phyloP scores from a whole-genome alignment of 2,797 vertebrate genomes.

The Fistularia tabacaria region DNA sequence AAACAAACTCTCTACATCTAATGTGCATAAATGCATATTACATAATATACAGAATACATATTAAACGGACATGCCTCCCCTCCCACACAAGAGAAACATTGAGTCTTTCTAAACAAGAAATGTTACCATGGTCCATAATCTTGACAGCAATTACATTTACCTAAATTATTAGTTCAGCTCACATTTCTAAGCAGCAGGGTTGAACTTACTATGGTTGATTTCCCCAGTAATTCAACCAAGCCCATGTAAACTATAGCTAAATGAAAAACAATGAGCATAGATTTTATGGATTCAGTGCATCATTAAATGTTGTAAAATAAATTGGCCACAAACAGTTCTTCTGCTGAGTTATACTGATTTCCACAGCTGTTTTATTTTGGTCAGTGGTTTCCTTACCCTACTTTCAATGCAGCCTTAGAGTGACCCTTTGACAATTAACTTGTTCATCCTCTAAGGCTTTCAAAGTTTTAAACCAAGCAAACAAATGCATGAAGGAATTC shows the following conservation, averaged over 20 bases:
- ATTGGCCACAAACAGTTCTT: conserved; percentile 14
- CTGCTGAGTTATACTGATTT: conserved; percentile 2
- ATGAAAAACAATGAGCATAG: conserved; percentile 2
- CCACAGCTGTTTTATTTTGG: conserved; percentile 21
- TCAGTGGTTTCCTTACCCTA: conserved; percentile 24
- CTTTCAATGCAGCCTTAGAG: conserved; percentile 22
- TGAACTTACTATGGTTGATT: conserved; percentile 3
- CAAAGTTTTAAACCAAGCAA: too few relatives aligned
- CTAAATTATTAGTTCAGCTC: neutral
- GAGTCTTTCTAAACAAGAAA: neutral
- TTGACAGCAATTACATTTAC: neutral
- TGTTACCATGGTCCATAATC: neutral
- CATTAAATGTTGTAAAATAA: conserved; percentile 2
- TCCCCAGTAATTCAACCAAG: conserved; percentile 1
- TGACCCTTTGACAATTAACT: conserved; percentile 14
- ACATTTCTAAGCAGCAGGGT: too few relatives aligned
- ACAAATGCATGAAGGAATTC: neutral
- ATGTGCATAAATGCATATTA: too few relatives aligned
- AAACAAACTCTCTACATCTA: too few relatives aligned
- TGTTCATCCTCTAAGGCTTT: conserved; percentile 30
- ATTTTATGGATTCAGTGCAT: neutral
- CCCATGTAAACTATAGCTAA: conserved; percentile 6
- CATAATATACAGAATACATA: too few relatives aligned
- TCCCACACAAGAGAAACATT: too few relatives aligned
- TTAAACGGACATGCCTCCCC: too few relatives aligned